phyloP scores from a whole-genome alignment of 2,888 invertebrate genomes.

The Cheilosia variabilis region DNA sequence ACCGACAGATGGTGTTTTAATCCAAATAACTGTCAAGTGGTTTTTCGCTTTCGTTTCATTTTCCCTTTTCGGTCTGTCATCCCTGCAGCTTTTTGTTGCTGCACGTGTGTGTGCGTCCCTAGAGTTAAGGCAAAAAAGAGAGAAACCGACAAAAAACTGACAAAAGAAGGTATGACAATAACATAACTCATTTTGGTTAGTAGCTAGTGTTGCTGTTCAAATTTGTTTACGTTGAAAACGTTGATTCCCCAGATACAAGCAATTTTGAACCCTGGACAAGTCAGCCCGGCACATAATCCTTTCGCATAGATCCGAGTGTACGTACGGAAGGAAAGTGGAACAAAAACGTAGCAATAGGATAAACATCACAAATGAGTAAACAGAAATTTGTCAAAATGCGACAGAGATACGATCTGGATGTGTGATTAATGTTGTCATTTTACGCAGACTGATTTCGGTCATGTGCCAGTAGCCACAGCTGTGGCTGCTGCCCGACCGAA shows the following conservation, averaged over 20 bases:
- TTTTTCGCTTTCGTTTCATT: constrained; percentile 41
- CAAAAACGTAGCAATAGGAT: constrained; percentile 36
- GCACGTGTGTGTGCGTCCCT: constrained; percentile 10
- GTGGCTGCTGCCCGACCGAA: neutral
- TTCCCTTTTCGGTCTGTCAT: constrained; percentile 17
- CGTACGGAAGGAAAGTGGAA: constrained; percentile 33
- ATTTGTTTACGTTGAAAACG: constrained; percentile 46
- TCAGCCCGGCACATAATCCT: constrained; percentile 12
- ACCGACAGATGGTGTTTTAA: constrained; percentile 75
- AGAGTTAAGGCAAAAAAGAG: neutral
- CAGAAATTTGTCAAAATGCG: constrained; percentile 71
- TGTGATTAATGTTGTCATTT: constrained; percentile 73
- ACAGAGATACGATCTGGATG: constrained; percentile 64
- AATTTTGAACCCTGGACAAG: constrained; percentile 20
- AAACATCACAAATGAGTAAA: constrained; percentile 70
- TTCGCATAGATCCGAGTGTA: constrained; percentile 3
- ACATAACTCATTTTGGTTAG: constrained; percentile 57
- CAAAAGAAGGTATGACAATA: constrained; percentile 52
- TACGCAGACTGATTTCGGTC: constrained; percentile 65
- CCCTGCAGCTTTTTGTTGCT: constrained; percentile 29
- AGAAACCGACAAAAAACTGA: neutral
- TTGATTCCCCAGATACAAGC: constrained; percentile 30
- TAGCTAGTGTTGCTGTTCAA: constrained; percentile 4
- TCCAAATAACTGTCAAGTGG: constrained; percentile 75
- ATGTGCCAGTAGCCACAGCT: constrained; percentile 45